phyloP scores from a whole-genome alignment of 2,888 invertebrate species.

The Sicus ferrugineus region DNA sequence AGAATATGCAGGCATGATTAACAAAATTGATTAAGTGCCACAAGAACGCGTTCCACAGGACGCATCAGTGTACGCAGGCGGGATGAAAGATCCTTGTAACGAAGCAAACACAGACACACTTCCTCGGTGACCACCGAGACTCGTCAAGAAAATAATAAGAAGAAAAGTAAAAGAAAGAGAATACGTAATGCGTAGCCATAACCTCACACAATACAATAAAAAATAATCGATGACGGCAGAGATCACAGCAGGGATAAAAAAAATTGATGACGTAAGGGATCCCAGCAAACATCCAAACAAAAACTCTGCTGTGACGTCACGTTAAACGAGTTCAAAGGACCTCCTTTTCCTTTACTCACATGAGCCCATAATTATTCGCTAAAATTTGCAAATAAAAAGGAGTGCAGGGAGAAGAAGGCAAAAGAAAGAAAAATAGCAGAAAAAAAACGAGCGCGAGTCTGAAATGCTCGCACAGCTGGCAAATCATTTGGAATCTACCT shows the following conservation, averaged over 20 bases:
- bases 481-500: conserved; percentile 23
- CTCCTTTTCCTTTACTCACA: background rate
- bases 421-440: background rate
- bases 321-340: background rate
- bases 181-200: background rate
- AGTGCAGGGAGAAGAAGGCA: background rate
- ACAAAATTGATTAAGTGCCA: conserved; percentile 25
- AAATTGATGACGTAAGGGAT: background rate
- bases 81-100: background rate
- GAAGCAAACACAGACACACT: background rate
- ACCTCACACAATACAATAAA: conserved; percentile 5
- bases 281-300: background rate
- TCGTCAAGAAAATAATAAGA: background rate
- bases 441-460: conserved; percentile 17
- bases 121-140: background rate
- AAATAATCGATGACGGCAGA: background rate
- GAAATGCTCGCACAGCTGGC: conserved; percentile 24
- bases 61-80: conserved; percentile 25
- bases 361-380: conserved; percentile 30
- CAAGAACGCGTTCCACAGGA: conserved; percentile 11
- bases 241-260: background rate
- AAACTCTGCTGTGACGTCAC: conserved; percentile 15
- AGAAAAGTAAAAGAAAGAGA: background rate
- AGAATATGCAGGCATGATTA: conserved; percentile 1
- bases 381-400: conserved; percentile 21